Evolutionary conservation across 2,797 vertebrate genomes (phyloP).

Genomic region (Acomys russatus): DNA sequence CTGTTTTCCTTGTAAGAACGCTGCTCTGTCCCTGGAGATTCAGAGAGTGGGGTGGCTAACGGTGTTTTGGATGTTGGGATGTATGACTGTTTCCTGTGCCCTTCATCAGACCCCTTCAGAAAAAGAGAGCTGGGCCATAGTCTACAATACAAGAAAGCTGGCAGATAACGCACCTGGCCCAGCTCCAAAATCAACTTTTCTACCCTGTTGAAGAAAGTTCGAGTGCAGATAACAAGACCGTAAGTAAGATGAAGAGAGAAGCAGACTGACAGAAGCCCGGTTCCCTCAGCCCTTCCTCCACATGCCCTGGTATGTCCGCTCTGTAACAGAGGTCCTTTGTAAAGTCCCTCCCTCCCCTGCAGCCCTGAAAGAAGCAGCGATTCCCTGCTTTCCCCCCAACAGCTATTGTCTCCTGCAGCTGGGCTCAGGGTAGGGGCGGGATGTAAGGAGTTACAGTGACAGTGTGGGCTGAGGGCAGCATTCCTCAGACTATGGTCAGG

Average conservation of each 20-base stretch:
- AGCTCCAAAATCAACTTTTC: background rate
- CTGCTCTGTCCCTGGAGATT: background rate
- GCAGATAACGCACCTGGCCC: background rate
- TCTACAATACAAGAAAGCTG: background rate
- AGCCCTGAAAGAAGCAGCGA: background rate
- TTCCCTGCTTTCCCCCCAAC: background rate
- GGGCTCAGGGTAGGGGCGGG: too few species aligned
- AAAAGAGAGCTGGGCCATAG: background rate
- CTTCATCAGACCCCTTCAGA: background rate
- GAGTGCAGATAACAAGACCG: slow-evolving; percentile 3
- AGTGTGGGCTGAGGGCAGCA: background rate
- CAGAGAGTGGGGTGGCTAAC: background rate
- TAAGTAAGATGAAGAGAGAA: background rate
- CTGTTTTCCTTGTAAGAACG: background rate
- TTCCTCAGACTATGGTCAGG: slow-evolving; percentile 37
- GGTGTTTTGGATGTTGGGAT: background rate
- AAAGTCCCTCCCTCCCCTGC: background rate
- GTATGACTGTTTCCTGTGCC: background rate
- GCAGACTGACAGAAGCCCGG: slow-evolving; percentile 32
- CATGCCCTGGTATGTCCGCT: background rate
- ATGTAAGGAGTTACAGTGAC: slow-evolving; percentile 57
- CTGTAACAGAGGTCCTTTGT: background rate
- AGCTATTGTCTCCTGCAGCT: background rate
- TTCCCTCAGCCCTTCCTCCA: background rate
- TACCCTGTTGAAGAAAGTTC: background rate